Evolutionary conservation across 2,113 vertebrate species (phyloP).

Genomic region (Corvus cornix): DNA sequence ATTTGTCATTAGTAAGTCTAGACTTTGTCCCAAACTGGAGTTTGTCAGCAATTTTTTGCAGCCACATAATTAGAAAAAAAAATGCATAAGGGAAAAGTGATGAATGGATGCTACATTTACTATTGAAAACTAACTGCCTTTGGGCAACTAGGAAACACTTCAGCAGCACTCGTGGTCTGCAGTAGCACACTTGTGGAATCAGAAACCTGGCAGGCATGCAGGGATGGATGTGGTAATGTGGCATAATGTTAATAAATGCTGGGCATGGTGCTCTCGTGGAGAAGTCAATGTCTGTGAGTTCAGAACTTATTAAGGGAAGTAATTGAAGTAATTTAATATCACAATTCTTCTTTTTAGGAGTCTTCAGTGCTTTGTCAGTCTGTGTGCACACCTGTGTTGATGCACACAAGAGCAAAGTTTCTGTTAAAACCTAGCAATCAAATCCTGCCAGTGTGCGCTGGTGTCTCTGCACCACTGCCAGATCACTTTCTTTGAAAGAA

Average conservation of each 20-base stretch:
- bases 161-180: background rate
- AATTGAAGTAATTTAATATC: background rate
- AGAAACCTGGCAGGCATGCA: background rate
- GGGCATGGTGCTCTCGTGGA: background rate
- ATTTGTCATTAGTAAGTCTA: background rate
- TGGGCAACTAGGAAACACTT: background rate
- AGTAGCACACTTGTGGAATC: background rate
- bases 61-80: background rate
- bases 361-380: background rate
- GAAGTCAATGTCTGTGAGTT: background rate
- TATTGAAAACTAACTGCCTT: background rate
- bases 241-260: background rate
- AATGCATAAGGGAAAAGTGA: background rate
- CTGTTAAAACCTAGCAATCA: background rate
- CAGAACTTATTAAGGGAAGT: background rate
- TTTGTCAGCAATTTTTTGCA: slow-evolving; percentile 1
- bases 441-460: background rate
- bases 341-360: background rate
- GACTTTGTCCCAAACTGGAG: background rate
- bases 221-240: background rate
- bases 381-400: background rate
- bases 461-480: background rate
- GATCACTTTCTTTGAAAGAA: background rate
- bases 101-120: background rate
- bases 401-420: background rate